Percentiles rank a stretch among this genome's conserved stretches.
Conservation (phyloP, 2,113 vertebrate genomes). For the Antigone vipio region DNA sequence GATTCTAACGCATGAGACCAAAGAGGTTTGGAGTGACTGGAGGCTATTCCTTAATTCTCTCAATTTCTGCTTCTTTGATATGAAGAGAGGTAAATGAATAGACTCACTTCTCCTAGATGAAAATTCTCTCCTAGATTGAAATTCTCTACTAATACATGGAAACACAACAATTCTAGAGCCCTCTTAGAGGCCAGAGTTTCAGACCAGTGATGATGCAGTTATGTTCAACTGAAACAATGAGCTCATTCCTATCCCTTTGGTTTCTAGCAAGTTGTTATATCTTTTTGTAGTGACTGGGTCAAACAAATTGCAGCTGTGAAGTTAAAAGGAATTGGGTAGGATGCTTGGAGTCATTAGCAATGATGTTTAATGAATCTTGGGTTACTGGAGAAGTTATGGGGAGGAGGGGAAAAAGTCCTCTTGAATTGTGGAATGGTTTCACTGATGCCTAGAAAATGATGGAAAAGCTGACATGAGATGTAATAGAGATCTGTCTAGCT, state of each 20-base stretch:
- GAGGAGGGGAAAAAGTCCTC: neutral
- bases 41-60: neutral
- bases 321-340: neutral
- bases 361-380: neutral
- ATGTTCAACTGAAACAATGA: neutral
- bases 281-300: neutral
- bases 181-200: neutral
- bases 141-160: neutral
- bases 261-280: neutral
- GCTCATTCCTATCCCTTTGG: neutral
- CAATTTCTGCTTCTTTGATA: neutral
- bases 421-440: neutral
- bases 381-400: neutral
- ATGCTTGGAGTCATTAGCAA: neutral
- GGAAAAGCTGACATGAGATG: conserved; percentile 11
- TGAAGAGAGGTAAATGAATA: neutral
- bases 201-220: neutral
- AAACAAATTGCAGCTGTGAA: neutral
- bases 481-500: neutral
- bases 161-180: neutral
- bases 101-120: neutral
- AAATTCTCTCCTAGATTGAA: neutral
- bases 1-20: neutral
- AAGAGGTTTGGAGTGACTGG: neutral
- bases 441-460: neutral